A percentile compares a stretch with the other conserved stretches of the same genome.
Evolutionary conservation across 1,140 invertebrate genomes (phyloP).

Genomic region (Carposina sasakii): DNA sequence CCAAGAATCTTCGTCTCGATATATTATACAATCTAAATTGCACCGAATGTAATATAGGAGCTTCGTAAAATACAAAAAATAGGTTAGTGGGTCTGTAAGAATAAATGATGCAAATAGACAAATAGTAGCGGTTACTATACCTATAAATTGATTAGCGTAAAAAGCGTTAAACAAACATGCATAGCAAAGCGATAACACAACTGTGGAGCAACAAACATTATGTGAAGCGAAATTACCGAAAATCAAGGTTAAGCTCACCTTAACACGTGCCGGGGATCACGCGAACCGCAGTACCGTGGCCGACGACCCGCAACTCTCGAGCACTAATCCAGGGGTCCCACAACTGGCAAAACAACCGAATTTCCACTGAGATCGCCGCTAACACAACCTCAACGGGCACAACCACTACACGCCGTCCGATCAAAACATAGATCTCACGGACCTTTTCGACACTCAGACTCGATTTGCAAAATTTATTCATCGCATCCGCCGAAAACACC

Average conservation of each 20-base stretch:
- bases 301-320: constrained; percentile 20
- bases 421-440: constrained; percentile 65
- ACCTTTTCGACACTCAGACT: constrained; percentile 66
- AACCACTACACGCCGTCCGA: constrained; percentile 52
- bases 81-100: too few species aligned
- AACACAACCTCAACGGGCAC: constrained; percentile 47
- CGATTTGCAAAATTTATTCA: constrained; percentile 71
- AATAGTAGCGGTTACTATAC: too few species aligned
- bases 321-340: constrained; percentile 19
- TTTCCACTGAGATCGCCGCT: constrained; percentile 37
- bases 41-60: too few species aligned
- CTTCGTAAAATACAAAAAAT: too few species aligned
- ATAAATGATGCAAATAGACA: too few species aligned
- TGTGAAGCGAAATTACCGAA: constrained; percentile 12
- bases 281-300: constrained; percentile 28
- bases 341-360: constrained; percentile 33
- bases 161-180: too few species aligned
- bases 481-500: constrained; percentile 67
- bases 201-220: constrained; percentile 10
- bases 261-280: constrained; percentile 47
- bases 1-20: too few species aligned
- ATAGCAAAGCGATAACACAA: too few species aligned
- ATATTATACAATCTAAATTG: too few species aligned
- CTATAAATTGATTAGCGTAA: too few species aligned
- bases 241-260: constrained; percentile 44